Evolutionary conservation across 1,140 invertebrate species (phyloP).

Genomic region (Chrysomallon squamiferum): DNA sequence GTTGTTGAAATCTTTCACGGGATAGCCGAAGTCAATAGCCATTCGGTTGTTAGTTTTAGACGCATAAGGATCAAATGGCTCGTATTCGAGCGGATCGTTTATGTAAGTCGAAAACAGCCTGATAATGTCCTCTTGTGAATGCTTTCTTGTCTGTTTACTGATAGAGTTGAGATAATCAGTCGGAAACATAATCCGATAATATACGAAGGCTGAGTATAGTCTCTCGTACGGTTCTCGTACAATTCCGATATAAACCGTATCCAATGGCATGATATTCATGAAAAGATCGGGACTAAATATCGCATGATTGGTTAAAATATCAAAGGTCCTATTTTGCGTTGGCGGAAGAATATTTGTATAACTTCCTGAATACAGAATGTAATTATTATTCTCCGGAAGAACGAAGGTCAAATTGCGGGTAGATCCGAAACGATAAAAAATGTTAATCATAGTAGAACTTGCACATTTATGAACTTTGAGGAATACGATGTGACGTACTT

Average conservation of each 20-base stretch:
- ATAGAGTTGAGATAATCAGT: constrained; percentile 15
- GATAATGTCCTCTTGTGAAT: neutral
- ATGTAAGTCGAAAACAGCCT: constrained; percentile 6
- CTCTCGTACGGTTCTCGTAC: constrained; percentile 31
- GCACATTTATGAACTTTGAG: constrained; percentile 34
- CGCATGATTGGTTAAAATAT: constrained; percentile 32
- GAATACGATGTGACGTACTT: constrained; percentile 19
- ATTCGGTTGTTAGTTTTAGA: constrained; percentile 35
- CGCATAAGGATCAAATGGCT: neutral
- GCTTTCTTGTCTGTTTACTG: neutral
- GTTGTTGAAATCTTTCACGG: constrained; percentile 17
- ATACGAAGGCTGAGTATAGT: constrained; percentile 27
- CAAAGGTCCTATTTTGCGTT: constrained; percentile 20
- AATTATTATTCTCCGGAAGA: constrained; percentile 17
- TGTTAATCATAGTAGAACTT: constrained; percentile 30
- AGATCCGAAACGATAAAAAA: constrained; percentile 28
- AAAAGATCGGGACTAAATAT: constrained; percentile 29
- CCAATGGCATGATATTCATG: constrained; percentile 18
- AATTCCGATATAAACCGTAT: constrained; percentile 31
- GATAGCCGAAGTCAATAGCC: constrained; percentile 31
- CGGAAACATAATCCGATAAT: constrained; percentile 10
- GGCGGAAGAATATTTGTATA: constrained; percentile 21
- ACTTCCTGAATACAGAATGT: constrained; percentile 15
- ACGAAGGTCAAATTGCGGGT: constrained; percentile 16
- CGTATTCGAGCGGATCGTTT: neutral